phyloP scores from a whole-genome alignment of 2,888 invertebrate genomes.

The Lamellibrachia satsuma region DNA sequence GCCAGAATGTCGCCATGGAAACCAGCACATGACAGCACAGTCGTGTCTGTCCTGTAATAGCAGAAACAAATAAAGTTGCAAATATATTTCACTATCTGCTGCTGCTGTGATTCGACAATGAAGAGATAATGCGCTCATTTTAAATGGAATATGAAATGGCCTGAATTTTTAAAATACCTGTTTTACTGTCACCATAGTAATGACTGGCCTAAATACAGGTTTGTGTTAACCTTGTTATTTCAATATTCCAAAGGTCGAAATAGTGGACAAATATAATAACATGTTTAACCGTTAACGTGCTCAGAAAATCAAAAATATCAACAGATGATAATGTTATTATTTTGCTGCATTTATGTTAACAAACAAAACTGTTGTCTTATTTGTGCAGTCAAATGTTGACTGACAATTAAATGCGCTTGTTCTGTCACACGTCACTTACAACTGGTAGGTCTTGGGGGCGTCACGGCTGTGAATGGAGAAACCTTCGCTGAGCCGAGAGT shows the following conservation, averaged over 20 bases:
- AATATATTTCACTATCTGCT: no score
- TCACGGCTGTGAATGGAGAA: slow-evolving; percentile 89
- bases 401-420: not conserved
- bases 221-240: no score
- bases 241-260: no score
- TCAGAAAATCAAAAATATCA: not conserved
- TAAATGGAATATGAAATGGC: no score
- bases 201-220: no score
- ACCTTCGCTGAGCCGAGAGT: slow-evolving; percentile 90
- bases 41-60: slow-evolving; percentile 73
- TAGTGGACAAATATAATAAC: no score
- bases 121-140: no score
- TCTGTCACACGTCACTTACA: slow-evolving; percentile 64
- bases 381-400: not conserved
- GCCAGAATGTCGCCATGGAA: slow-evolving; percentile 98
- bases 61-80: not conserved
- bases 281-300: no score
- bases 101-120: no score
- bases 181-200: no score
- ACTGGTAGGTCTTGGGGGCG: slow-evolving; percentile 84
- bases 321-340: not conserved
- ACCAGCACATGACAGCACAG: slow-evolving; percentile 92
- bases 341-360: not conserved
- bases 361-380: not conserved
- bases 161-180: no score